These are phyloP conservation scores for Ormia ochracea DNA, from an alignment of 2,888 invertebrate genomes.

Conservation along the genomic window DNA sequence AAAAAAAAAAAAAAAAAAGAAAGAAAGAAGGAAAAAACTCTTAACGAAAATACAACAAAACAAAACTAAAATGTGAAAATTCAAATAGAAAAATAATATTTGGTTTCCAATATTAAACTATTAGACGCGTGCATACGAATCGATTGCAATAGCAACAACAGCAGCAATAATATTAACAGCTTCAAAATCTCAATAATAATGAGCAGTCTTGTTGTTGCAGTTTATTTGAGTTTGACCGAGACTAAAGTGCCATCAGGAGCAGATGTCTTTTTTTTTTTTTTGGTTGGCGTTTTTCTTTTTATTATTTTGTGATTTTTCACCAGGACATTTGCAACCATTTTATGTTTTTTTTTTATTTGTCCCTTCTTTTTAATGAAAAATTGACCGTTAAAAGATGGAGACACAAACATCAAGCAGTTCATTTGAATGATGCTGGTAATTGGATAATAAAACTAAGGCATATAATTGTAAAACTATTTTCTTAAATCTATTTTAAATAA, in stretches of 20 bases:
- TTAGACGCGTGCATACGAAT: conserved; percentile 52
- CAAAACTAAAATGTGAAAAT: conserved; percentile 42
- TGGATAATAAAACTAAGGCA: too few species aligned
- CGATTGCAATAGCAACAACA: conserved; percentile 46
- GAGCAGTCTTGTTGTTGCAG: conserved; percentile 27
- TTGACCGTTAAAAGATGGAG: conserved; percentile 11
- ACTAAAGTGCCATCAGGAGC: conserved; percentile 75
- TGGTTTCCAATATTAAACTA: conserved; percentile 27
- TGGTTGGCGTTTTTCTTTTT: conserved; percentile 45
- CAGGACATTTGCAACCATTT: conserved; percentile 37
- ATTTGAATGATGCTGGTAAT: too few species aligned
- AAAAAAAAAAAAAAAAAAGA: not conserved
- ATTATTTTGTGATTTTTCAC: conserved; percentile 53
- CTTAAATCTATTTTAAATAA: too few species aligned
- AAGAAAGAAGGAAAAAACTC: not conserved
- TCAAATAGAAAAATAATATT: conserved; percentile 42
- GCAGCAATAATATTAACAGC: conserved; percentile 1
- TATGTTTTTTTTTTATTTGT: not conserved
- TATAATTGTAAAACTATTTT: too few species aligned
- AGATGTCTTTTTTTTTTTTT: conserved; percentile 71
- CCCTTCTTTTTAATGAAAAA: not conserved
- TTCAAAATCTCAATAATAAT: conserved; percentile 31
- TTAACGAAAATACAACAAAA: conserved; percentile 5
- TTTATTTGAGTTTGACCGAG: conserved; percentile 60
- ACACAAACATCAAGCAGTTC: too few species aligned